A percentile compares a stretch with the other conserved stretches of the same genome.
These are phyloP conservation scores for Chinchilla lanigera DNA, from an alignment of 2,113 vertebrate genomes.

Conservation along the genomic window DNA sequence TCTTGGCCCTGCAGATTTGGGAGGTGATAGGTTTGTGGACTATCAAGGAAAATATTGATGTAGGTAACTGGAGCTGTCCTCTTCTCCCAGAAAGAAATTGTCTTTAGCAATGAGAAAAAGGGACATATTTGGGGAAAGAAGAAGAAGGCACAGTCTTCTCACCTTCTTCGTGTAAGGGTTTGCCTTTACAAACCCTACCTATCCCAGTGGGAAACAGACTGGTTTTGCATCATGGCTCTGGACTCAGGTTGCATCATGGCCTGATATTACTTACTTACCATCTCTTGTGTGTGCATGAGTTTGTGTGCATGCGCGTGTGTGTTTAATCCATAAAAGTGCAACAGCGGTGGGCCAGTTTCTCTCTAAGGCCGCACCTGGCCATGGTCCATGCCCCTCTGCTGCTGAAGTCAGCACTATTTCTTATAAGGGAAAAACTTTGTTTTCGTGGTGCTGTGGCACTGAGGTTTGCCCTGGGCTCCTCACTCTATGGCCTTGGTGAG, in stretches of 20 bases:
- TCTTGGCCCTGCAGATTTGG: background rate
- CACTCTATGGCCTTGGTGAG: background rate
- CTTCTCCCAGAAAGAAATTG: background rate
- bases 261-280: background rate
- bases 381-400: no score
- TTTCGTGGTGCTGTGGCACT: background rate
- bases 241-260: background rate
- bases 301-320: background rate
- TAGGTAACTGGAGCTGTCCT: background rate
- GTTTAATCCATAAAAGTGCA: background rate
- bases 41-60: background rate
- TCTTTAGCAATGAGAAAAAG: background rate
- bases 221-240: background rate
- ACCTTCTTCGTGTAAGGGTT: background rate
- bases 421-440: background rate
- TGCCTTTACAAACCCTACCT: background rate
- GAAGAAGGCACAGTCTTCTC: background rate
- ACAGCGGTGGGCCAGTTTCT: background rate
- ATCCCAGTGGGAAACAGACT: no score
- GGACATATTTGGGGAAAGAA: background rate
- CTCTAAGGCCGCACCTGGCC: background rate
- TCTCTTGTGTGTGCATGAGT: background rate
- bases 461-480: background rate
- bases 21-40: background rate
- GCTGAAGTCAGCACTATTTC: background rate